These are phyloP conservation scores for Coregonus suidteri DNA, from an alignment of 2,797 vertebrate genomes.

Conservation along the genomic window DNA sequence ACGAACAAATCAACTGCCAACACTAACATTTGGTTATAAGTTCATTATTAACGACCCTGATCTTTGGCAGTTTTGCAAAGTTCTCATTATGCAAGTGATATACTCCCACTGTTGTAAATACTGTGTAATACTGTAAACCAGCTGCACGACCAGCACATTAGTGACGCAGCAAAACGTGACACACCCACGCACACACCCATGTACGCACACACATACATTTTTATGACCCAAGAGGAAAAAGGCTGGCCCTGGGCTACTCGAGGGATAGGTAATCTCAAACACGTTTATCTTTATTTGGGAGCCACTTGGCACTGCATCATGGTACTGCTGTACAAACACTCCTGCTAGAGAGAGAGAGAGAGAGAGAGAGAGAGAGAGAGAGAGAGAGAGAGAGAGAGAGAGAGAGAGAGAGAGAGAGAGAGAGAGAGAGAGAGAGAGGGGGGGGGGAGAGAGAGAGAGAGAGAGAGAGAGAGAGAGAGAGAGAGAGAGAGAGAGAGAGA, in stretches of 20 bases:
- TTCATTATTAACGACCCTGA: slow-evolving; percentile 23
- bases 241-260: slow-evolving; percentile 31
- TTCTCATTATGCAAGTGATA: too few species aligned
- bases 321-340: background rate
- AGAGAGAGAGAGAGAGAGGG: slow-evolving; percentile 6
- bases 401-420: background rate
- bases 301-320: background rate
- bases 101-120: too few species aligned
- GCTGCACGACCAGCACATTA: background rate
- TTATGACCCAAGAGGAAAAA: slow-evolving; percentile 6
- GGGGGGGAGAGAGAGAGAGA: slow-evolving; percentile 3
- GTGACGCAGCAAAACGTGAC: background rate
- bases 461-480: background rate
- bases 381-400: slow-evolving; percentile 13
- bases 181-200: slow-evolving; percentile 26
- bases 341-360: background rate
- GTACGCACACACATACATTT: background rate
- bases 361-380: background rate
- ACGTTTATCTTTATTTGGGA: slow-evolving; percentile 36
- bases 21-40: slow-evolving; percentile 3
- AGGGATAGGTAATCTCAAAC: slow-evolving; percentile 35
- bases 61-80: slow-evolving; percentile 2
- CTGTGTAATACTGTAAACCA: background rate
- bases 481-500: slow-evolving; percentile 1
- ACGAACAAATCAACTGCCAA: slow-evolving; percentile 25